Percentiles rank a stretch among this genome's conserved stretches.
phyloP scores from a whole-genome alignment of 23 tunicate genomes.

The Trididemnum miniatum region DNA sequence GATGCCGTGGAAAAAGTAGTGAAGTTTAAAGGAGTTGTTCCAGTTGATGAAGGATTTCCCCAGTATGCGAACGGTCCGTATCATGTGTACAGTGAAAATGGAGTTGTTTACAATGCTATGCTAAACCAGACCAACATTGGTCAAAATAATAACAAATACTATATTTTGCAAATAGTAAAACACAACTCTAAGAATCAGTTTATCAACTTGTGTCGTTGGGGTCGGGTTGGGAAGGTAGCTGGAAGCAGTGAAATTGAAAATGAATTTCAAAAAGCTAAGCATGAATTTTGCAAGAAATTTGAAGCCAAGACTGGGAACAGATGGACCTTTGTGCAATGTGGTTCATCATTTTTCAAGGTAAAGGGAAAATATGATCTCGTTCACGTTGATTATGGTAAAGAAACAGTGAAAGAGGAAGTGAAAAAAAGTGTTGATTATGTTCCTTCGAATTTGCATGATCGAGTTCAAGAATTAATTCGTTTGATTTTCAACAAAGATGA shows the following conservation, averaged over 20 bases:
- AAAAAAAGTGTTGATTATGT: conserved; percentile 20
- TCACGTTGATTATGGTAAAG: conserved; percentile 75
- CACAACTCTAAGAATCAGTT: conserved; percentile 33
- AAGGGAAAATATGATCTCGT: conserved; percentile 72
- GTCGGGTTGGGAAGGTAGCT: conserved; percentile 72
- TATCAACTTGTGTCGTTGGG: conserved; percentile 71
- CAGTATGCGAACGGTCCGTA: conserved; percentile 26
- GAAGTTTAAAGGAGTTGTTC: conserved; percentile 47
- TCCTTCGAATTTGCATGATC: conserved; percentile 51
- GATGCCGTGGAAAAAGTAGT: conserved; percentile 28
- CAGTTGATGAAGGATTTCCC: conserved; percentile 61
- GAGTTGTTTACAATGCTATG: conserved; percentile 51
- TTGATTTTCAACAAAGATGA: conserved; percentile 70
- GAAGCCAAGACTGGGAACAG: conserved; percentile 61
- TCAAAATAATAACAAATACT: conserved; percentile 76
- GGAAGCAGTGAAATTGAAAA: conserved; percentile 28
- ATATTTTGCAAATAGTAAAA: conserved; percentile 55
- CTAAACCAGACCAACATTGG: conserved; percentile 80
- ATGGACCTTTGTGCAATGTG: background rate
- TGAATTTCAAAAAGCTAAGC: conserved; percentile 6
- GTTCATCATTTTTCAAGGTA: background rate
- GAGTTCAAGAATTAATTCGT: conserved; percentile 53
- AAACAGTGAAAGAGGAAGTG: conserved; percentile 17
- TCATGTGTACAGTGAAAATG: conserved; percentile 45
- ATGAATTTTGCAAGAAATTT: conserved; percentile 56